Base-by-base conservation (phyloP, 1,140 invertebrate species). In the Tachypleus tridentatus region DNA sequence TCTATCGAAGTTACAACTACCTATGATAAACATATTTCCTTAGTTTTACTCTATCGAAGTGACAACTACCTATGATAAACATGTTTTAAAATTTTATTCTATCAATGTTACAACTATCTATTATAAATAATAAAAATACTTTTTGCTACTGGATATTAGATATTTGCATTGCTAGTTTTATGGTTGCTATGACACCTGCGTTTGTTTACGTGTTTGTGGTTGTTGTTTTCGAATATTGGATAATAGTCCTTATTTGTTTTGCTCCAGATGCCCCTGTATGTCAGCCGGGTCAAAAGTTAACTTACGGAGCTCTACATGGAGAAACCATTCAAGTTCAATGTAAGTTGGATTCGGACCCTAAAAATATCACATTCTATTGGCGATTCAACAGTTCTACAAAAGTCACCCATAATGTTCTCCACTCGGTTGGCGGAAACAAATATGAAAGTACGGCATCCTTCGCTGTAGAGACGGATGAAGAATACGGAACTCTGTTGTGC, bases 321-420 rank as follows among this genome's bases (percentile, higher is more conserved):
- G 91, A 93, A 77, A 88, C 86, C 8, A 85, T 91, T 10, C 82
- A 84, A 57, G 77, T 94, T 65, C 83, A 84, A 68, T 94, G 91
- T 75, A 84, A 88, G 69, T 89, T 93, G 63, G 88, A 91, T 71
- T 86, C 89, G 66, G 89, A 92, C 73, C 91, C 91, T 4, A 11
- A 56, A 9, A 70, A 74, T 57, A 69, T 72, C 1, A 66, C 63
- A 9, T 73, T 73, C 59, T 63, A 64, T 10, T 74, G 73, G 73
- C 58, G 68, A 9, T 69, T 73, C 60, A 73, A 73, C 62, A 72
- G 68, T 56, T 63, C 70, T 7, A 57, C 64, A 49, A 60, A 67
- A 8, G 50, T 53, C 4, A 63, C 63, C 11, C 58, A 68, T 51
- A 64, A 65, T 6, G 67, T 65, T n/a, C 65, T 69, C 9, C 63